Evolutionary conservation across 2,888 invertebrate genomes (phyloP).

Genomic region (Gonocerus acuteangulatus): DNA sequence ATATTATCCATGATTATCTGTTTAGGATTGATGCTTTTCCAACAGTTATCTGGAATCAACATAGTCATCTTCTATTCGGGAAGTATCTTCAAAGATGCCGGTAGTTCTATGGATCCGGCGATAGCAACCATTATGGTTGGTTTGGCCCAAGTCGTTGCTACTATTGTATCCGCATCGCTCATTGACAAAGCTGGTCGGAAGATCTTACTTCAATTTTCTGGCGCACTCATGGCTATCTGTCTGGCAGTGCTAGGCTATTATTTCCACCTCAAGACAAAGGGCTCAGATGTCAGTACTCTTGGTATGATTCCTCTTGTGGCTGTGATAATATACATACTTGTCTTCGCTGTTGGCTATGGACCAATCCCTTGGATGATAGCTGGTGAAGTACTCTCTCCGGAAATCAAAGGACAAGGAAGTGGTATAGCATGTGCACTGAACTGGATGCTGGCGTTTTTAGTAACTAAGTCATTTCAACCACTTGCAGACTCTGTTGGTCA

Average conservation of each 20-base stretch:
- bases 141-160: conserved; percentile 65
- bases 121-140: conserved; percentile 74
- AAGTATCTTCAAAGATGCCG: conserved; percentile 66
- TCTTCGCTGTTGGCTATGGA: conserved; percentile 65
- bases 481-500: conserved; percentile 50
- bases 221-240: conserved; percentile 62
- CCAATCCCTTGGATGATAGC: conserved; percentile 76
- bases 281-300: conserved; percentile 49
- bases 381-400: conserved; percentile 66
- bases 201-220: conserved; percentile 67
- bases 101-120: conserved; percentile 56
- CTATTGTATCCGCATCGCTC: conserved; percentile 58
- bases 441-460: conserved; percentile 66
- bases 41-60: conserved; percentile 76
- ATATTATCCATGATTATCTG: conserved; percentile 65
- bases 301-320: conserved; percentile 63
- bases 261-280: conserved; percentile 53
- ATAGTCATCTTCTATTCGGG: conserved; percentile 76
- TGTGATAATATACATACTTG: conserved; percentile 58
- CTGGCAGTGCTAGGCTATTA: conserved; percentile 62
- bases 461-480: conserved; percentile 56
- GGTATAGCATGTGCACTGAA: conserved; percentile 67
- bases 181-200: conserved; percentile 76
- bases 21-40: conserved; percentile 74
- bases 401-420: conserved; percentile 64